Evolutionary conservation across 1,140 invertebrate genomes (phyloP).

Genomic region (Coptotermes formosanus): DNA sequence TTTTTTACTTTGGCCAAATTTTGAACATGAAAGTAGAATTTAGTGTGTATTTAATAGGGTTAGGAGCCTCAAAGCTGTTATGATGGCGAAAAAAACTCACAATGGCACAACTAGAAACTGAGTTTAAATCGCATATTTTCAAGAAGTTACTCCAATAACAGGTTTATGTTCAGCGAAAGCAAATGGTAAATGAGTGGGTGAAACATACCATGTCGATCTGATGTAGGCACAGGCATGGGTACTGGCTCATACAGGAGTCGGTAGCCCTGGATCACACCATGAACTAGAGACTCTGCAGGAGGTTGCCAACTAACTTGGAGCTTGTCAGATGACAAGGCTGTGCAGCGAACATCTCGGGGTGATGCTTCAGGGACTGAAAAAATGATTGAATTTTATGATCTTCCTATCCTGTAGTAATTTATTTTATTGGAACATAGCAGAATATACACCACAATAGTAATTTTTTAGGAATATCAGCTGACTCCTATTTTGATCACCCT

Average conservation of each 20-base stretch:
- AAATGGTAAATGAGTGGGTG: neutral
- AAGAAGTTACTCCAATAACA: neutral
- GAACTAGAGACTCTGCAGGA: conserved; percentile 58
- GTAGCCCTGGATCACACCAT: conserved; percentile 78
- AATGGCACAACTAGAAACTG: too few species aligned
- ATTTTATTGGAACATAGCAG: too few species aligned
- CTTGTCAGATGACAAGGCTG: conserved; percentile 65
- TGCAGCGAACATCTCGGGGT: conserved; percentile 64
- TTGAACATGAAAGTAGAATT: too few species aligned
- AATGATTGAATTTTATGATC: neutral
- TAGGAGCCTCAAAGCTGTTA: too few species aligned
- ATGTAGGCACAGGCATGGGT: conserved; percentile 41
- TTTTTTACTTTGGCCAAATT: too few species aligned
- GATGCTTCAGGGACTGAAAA: conserved; percentile 63
- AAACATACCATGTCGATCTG: neutral
- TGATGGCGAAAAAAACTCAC: too few species aligned
- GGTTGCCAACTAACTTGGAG: conserved; percentile 75
- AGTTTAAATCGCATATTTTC: too few species aligned
- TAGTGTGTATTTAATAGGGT: too few species aligned
- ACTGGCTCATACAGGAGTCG: conserved; percentile 71
- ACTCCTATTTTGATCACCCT: too few species aligned
- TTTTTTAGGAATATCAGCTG: too few species aligned
- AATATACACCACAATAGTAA: too few species aligned
- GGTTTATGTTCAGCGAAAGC: neutral
- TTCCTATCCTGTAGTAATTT: neutral